These are phyloP conservation scores for Halichoerus grypus DNA, from an alignment of 2,113 vertebrate genomes.

Conservation along the genomic window DNA sequence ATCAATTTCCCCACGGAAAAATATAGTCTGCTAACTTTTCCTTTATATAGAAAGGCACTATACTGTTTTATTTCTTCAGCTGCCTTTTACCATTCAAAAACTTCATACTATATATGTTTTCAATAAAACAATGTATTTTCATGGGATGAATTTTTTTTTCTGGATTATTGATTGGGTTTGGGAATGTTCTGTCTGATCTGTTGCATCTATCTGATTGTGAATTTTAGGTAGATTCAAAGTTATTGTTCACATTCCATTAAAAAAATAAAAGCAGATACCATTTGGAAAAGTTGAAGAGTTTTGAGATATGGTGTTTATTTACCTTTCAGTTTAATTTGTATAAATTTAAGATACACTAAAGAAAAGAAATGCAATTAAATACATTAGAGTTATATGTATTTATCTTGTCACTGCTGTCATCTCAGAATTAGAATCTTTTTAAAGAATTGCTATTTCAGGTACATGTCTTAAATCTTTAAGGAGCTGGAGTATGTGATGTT, in stretches of 20 bases:
- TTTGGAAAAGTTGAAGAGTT: not conserved
- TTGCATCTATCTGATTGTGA: not conserved
- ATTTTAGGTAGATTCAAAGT: conserved; percentile 36
- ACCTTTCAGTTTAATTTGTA: not conserved
- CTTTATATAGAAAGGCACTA: not conserved
- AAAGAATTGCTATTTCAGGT: conserved; percentile 1
- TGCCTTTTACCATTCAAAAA: conserved; percentile 31
- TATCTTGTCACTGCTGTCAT: not conserved
- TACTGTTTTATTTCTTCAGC: not conserved
- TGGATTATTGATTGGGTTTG: not conserved
- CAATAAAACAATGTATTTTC: not conserved
- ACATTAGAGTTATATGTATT: not conserved
- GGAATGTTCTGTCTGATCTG: not conserved
- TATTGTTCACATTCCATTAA: not conserved
- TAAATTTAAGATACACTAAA: not conserved
- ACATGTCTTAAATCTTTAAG: not conserved
- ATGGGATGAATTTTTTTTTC: not conserved
- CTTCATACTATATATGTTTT: not conserved
- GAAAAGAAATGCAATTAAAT: not conserved
- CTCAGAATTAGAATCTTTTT: not conserved
- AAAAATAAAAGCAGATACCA: not conserved
- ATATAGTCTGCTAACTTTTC: conserved; percentile 34
- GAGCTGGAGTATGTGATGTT: not conserved
- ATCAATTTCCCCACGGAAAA: conserved; percentile 24
- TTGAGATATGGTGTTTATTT: not conserved